Evolutionary conservation across 2,888 invertebrate genomes (phyloP), one percentile per base, ranked within the genome.

Genomic region (Idaea aversata): DNA sequence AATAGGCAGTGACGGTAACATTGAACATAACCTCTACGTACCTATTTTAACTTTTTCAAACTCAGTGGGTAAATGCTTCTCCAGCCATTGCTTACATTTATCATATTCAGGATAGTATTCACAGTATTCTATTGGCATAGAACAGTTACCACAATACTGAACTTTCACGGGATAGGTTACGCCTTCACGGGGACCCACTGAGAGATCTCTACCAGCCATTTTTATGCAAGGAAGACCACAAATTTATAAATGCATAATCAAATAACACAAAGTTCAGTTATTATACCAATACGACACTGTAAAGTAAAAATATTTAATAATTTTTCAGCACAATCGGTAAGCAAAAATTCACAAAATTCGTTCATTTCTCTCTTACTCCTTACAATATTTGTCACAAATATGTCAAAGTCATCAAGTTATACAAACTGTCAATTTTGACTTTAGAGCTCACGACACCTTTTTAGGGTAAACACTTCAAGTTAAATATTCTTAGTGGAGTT

Each of bases 101-200:
- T 99, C 99, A 86, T 98, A 98, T 87, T 98, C 98, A 10, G 99
- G 99, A 90, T 99, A 98, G 88, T 97, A 99, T 93, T 99, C 99
- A 88, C 99, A 99, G 87, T 99, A 99, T 97, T 98, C 98, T 83
- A 98, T 96, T n/a, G 98, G 98, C 95, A 98, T 96, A 69, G 97
- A 95, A 93, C 98, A 98, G 88, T 98, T 98, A 61, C 98, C 98
- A 88, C 98, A 99, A 88, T 99, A 99, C 75, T 95, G 93, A 70
- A 99, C 96, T 85, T 94, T 95, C 70, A 97, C 77, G 25, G 98
- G 98, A 88, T 98, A 99, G 69, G 93, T 94, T 68, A 97, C 94
- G 71, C 96, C 97, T 79, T 94, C 94, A 76, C 95, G 95, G 69
- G 96, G 96, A 76, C 95, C 96, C 87, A 94, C 90, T 73, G 93